Conservation (phyloP, 2,888 invertebrate species). For the Muscina levida region DNA sequence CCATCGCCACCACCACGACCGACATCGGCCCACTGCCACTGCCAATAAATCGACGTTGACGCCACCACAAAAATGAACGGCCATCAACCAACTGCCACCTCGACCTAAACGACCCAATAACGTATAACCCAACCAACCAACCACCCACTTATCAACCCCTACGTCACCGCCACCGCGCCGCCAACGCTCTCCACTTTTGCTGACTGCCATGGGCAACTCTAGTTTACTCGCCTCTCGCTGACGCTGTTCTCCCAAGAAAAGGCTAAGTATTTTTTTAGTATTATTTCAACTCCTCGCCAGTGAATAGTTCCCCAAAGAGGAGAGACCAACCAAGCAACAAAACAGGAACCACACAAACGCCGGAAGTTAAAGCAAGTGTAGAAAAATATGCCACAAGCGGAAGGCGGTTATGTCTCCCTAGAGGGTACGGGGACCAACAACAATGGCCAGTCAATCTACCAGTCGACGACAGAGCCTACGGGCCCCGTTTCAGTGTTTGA, state of each 20-base stretch:
- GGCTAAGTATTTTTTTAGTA: conserved; percentile 56
- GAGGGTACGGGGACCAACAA: conserved; percentile 75
- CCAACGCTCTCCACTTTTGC: conserved; percentile 30
- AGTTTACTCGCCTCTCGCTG: background rate
- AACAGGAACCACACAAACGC: conserved; percentile 7
- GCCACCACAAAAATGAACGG: no score
- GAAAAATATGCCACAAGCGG: conserved; percentile 77
- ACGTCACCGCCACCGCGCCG: conserved; percentile 46
- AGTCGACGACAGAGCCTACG: conserved; percentile 80
- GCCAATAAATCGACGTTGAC: no score
- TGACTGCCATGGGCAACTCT: conserved; percentile 53
- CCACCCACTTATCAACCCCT: conserved; percentile 17
- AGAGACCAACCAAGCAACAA: conserved; percentile 1
- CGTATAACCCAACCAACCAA: no score
- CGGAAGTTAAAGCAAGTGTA: background rate
- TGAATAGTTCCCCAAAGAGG: conserved; percentile 44
- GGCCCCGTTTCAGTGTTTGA: conserved; percentile 79
- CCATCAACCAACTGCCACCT: no score
- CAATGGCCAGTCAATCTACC: conserved; percentile 78
- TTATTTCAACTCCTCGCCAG: conserved; percentile 57
- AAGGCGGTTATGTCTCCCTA: conserved; percentile 79
- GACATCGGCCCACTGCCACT: background rate
- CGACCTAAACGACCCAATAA: no score
- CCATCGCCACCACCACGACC: conserved; percentile 12
- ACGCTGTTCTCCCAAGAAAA: conserved; percentile 42